A percentile compares a stretch with the other conserved stretches of the same genome.
These are phyloP conservation scores for Drosophila nigrodunni DNA, from an alignment of 1,140 invertebrate species.

Conservation along the genomic window DNA sequence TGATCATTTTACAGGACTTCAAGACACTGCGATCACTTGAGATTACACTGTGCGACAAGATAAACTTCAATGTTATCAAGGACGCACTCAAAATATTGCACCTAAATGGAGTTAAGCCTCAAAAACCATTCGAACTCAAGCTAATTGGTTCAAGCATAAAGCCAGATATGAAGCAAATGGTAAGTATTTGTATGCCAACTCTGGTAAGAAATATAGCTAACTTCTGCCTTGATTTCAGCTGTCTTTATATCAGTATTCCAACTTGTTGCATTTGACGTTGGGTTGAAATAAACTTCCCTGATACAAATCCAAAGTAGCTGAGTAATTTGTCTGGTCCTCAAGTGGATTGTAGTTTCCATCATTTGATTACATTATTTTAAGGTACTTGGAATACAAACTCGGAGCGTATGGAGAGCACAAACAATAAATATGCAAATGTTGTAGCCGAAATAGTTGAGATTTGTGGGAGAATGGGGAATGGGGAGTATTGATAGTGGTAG, in stretches of 20 bases:
- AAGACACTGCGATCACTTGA: background rate
- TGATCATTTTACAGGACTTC: background rate
- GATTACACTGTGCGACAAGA: background rate
- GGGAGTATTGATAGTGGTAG: conserved; percentile 6
- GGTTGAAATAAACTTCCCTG: background rate
- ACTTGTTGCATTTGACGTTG: background rate
- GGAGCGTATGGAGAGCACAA: conserved; percentile 1
- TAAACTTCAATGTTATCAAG: background rate
- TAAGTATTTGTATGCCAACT: background rate
- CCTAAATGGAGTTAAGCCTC: background rate
- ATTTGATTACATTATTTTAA: conserved; percentile 27
- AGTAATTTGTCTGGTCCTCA: background rate
- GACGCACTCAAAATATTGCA: conserved; percentile 2
- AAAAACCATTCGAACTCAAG: background rate
- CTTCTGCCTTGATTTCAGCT: background rate
- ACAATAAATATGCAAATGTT: conserved; percentile 1
- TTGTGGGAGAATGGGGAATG: background rate
- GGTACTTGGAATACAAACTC: conserved; percentile 17
- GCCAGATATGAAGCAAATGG: background rate
- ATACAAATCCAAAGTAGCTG: background rate
- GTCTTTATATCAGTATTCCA: background rate
- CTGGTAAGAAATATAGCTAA: background rate
- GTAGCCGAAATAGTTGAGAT: conserved; percentile 8
- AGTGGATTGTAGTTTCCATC: background rate
- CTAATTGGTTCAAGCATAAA: background rate